phyloP scores from a whole-genome alignment of 2,888 invertebrate genomes.

The Drosophila mulleri region DNA sequence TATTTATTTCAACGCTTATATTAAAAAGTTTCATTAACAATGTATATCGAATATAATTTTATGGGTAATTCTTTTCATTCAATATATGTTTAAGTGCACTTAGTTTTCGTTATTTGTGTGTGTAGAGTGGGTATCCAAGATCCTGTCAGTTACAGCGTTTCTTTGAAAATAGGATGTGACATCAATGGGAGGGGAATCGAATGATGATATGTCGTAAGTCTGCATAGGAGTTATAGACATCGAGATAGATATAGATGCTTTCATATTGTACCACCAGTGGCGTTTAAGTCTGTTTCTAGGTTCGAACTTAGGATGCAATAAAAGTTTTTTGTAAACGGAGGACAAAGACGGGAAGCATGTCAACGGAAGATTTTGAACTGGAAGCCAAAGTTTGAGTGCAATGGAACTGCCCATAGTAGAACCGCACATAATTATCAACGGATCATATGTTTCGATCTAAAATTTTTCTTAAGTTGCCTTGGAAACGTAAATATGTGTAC shows the following conservation, averaged over 20 bases:
- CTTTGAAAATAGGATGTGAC: slow-evolving; percentile 46
- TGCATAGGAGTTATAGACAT: slow-evolving; percentile 21
- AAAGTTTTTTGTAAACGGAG: slow-evolving; percentile 24
- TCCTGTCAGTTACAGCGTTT: slow-evolving; percentile 47
- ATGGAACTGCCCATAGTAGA: slow-evolving; percentile 24
- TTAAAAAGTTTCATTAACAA: slow-evolving; percentile 74
- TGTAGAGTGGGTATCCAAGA: slow-evolving; percentile 42
- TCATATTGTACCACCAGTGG: slow-evolving; percentile 69
- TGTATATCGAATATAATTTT: slow-evolving; percentile 68
- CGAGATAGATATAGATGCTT: slow-evolving; percentile 18
- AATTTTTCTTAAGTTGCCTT: slow-evolving; percentile 44
- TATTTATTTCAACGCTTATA: slow-evolving; percentile 80
- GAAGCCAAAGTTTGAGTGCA: slow-evolving; percentile 55
- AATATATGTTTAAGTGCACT: slow-evolving; percentile 70
- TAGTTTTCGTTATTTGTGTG: slow-evolving; percentile 53
- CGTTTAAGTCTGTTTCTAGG: slow-evolving; percentile 62
- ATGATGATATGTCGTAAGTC: slow-evolving; percentile 55
- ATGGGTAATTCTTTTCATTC: slow-evolving; percentile 46
- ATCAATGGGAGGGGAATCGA: slow-evolving; percentile 45
- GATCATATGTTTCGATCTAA: slow-evolving; percentile 6
- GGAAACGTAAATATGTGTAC: slow-evolving; percentile 43
- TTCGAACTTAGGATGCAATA: slow-evolving; percentile 20
- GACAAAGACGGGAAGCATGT: slow-evolving; percentile 44
- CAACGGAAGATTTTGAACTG: slow-evolving; percentile 67
- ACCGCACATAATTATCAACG: slow-evolving; percentile 16